Evolutionary conservation across 2,797 vertebrate genomes (phyloP), one percentile per base, ranked within the genome.

Genomic region (Rhyacichthys aspro): DNA sequence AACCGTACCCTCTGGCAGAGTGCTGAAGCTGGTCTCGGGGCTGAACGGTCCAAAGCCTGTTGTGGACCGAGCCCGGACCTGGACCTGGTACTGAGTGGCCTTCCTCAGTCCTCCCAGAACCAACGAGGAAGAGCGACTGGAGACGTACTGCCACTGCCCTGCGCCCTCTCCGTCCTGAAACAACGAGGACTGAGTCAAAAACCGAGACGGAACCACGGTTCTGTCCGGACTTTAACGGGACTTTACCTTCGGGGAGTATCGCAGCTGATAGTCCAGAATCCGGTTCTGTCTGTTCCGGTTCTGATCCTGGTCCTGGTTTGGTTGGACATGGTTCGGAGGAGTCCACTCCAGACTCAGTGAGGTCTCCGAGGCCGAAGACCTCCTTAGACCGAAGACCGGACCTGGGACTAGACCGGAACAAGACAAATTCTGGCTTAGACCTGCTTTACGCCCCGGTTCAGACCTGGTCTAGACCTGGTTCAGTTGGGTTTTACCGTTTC

Each of bases 241-340:
- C 10, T 15, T 72, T 83, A 94, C 94, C 92, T 92, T 93, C 61
- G 91, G 88, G 0, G 90, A 81, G 83, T 94, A 95, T 59, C 94
- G 93, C 19, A 95, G 88, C 78, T 95, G 92, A 14, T 95, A 96
- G 61, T 95, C 94, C 79, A 93, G 84, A 52, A 95, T 79, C 15
- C 71, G 85, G 7, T 89, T 74, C 1, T 85, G 32, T 32, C 32
- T 17, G 14, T 23, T 33, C 33, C 14, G 23, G 48, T 10, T 17
- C 47, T 39, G 36, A 34, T 38, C 50, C 1, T 9, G 87, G 14
- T 89, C 86, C 3, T 87, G 23, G 23, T 28, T 28, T 28, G 4
- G 23, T 28, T 28, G 86, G 28, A 33, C 28, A 0, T 87, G 82
- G 0, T 86, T 83, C 0, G 74, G 90, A 1, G 63, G n/a, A 0